Conservation (phyloP, 1,140 invertebrate genomes). For the Galendromus occidentalis region DNA sequence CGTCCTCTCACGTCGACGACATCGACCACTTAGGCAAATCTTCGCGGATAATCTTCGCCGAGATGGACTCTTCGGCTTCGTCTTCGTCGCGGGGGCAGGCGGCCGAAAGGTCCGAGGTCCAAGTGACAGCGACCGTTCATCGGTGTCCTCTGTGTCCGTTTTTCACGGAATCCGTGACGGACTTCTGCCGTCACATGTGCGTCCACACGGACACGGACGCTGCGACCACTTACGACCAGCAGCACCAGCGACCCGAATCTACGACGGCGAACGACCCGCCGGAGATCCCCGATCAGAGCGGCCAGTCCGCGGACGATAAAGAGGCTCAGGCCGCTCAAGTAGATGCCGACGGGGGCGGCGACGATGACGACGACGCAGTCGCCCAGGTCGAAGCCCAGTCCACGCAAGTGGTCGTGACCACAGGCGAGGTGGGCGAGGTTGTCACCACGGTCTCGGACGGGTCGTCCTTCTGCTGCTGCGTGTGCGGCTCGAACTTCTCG, state of each 20-base stretch:
- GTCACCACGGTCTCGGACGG: not conserved
- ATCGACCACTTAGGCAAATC: too few species aligned
- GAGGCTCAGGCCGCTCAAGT: not conserved
- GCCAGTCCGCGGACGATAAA: not conserved
- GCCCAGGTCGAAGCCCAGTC: not conserved
- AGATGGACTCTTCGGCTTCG: too few species aligned
- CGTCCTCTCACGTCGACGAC: too few species aligned
- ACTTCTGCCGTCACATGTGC: slow-evolving; percentile 11
- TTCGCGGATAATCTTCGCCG: too few species aligned
- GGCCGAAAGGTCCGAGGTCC: slow-evolving; percentile 1
- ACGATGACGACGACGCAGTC: not conserved
- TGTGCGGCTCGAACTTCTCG: slow-evolving; percentile 80
- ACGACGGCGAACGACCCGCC: slow-evolving; percentile 1
- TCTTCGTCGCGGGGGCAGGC: too few species aligned
- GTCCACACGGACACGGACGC: slow-evolving; percentile 9
- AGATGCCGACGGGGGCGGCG: not conserved
- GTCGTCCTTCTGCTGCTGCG: slow-evolving; percentile 59
- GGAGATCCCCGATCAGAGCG: slow-evolving; percentile 7
- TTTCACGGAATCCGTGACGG: slow-evolving; percentile 1
- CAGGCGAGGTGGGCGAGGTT: not conserved
- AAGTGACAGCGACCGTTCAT: slow-evolving; percentile 1
- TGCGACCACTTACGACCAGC: slow-evolving; percentile 1
- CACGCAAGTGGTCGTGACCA: not conserved
- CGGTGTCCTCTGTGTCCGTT: slow-evolving; percentile 6
- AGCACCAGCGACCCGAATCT: slow-evolving; percentile 1